Evolutionary conservation across 2,113 vertebrate species (phyloP), one percentile per base, ranked within the genome.

Genomic region (Numenius arquata): DNA sequence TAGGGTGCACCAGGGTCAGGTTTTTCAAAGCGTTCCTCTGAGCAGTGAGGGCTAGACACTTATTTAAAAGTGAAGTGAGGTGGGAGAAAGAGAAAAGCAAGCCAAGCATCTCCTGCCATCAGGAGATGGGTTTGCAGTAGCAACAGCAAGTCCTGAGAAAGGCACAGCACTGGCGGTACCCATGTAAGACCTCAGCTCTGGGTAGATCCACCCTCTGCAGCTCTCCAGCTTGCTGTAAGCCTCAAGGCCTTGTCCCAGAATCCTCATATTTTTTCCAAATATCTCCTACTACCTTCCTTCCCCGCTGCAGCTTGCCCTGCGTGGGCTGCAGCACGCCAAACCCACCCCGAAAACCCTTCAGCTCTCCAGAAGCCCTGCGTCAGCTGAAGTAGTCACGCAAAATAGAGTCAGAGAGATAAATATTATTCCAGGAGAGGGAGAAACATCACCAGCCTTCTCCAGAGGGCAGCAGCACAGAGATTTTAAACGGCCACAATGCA

Each of bases 21-120:
- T 72, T 91, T 91, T 95, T 96, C 94, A 96, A 95, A 95, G 80
- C 3, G 3, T 87, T 78, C 59, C 61, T 84, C 62, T 7, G 14
- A 93, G 87, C 77, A 86, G 68, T 70, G 56, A 89, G 61, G 45
- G 63, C 84, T 40, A 92, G 86, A 89, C 77, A 29, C 68, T 84
- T 86, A 74, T 83, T 66, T 95, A 79, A 88, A 93, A 87, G 74
- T 1, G 7, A 94, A 93, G 68, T 0, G 6, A 78, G 78, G 48
- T 72, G 79, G 6, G 66, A 84, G 78, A 68, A 14, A 67, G 90
- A 85, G 30, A 82, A 95, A 94, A 92, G 53, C 40, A 88, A 79
- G 34, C 38, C 34, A 63, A 81, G 29, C 19, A 40, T 36, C 58
- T 83, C 26, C 68, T 75, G 87, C 32, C 73, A 5, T 47, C 0